A percentile compares a stretch with the other conserved stretches of the same genome.
Evolutionary conservation across 2,797 vertebrate genomes (phyloP).

Genomic region (Columba guinea): DNA sequence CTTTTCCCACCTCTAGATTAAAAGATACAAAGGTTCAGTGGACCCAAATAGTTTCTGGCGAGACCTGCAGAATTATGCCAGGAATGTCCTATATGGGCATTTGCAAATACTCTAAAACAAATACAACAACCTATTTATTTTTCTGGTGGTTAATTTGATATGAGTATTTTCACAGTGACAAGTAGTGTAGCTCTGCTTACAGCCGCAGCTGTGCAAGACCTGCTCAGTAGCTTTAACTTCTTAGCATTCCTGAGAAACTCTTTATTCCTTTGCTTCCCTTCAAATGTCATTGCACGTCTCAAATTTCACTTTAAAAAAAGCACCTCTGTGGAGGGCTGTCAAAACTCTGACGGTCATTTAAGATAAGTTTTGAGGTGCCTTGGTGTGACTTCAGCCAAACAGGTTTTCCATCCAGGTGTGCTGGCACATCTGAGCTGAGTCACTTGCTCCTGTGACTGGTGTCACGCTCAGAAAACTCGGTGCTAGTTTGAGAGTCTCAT

Average conservation of each 20-base stretch:
- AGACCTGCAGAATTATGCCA: not conserved
- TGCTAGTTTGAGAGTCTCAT: not conserved
- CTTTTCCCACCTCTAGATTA: not conserved
- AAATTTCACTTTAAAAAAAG: not conserved
- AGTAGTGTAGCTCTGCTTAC: not conserved
- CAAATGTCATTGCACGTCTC: not conserved
- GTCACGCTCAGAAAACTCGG: rapidly evolving
- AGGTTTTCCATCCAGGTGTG: not conserved
- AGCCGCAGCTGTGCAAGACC: not conserved
- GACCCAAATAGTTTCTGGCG: not conserved
- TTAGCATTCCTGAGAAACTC: not conserved
- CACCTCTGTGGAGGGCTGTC: not conserved
- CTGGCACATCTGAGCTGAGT: not conserved
- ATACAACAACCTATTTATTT: not conserved
- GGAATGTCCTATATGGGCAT: not conserved
- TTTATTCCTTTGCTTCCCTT: not conserved
- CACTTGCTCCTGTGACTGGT: not conserved
- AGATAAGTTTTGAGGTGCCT: not conserved
- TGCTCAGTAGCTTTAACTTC: not conserved
- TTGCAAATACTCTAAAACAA: not conserved
- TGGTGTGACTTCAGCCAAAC: not conserved
- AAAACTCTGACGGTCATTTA: not conserved
- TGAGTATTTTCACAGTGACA: not conserved
- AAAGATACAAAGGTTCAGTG: not conserved
- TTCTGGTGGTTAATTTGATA: not conserved